Evolutionary conservation across 2,797 vertebrate genomes (phyloP), one percentile per base, ranked within the genome.

Genomic region (Micropoecilia bifurca): DNA sequence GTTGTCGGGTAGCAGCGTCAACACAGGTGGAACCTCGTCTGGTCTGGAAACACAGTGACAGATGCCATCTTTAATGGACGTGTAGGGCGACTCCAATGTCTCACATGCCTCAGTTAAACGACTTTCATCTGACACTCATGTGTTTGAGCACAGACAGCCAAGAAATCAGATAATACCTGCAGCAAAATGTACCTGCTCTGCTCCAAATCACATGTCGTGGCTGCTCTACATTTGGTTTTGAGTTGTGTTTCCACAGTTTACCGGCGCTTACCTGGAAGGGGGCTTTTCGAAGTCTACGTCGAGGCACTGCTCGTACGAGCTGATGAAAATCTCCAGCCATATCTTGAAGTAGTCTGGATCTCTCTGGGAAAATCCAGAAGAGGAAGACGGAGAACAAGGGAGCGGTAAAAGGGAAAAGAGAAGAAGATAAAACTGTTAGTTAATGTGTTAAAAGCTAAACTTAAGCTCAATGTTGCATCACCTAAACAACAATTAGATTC

Each of bases 271-370:
- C 98, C 98, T 97, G 8, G 97, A 97, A 83, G 97, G 97, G 20
- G 97, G 95, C 88, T 99, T 99, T 93, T 99, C 98, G 82, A 99
- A 99, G 93, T 99, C 98, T 93, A 98, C 96, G 88, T 99, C 97
- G 86, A 99, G 95, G 89, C 98, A 98, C 76, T 97, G 96, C 85
- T 99, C 98, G 79, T 99, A 98, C 85, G 97, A 97, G 89, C 96
- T 94, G 93, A 99, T 97, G 95, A 99, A 99, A 92, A 95, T 98
- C 90, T 99, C 98, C 96, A 99, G 92, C 98, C 98, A 99, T 46
- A 98, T 93, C 90, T 97, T 98, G 92, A 99, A 93, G 91, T 99
- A 99, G 96, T 98, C 98, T 79, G 98, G 98, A 92, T 99, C 97
- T 94, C 98, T 97, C 98, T 99, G 95, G 81, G 89, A 90, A 85